Evolutionary conservation across 2,888 invertebrate species (phyloP).

Genomic region (Ommatoiulus sabulosus): DNA sequence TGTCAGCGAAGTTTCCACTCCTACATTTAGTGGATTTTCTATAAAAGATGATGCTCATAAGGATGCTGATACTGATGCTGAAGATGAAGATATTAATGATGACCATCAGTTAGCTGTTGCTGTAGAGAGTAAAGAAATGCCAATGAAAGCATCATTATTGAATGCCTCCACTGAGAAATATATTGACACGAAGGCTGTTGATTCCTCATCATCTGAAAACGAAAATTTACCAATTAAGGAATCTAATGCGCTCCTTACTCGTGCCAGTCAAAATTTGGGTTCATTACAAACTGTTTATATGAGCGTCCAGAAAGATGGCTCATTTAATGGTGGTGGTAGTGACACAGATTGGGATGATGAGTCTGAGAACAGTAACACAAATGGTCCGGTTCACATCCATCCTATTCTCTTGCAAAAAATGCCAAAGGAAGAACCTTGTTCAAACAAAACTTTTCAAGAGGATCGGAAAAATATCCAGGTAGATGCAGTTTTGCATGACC

Average conservation of each 20-base stretch:
- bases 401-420: neutral
- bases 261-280: neutral
- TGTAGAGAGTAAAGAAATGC: neutral
- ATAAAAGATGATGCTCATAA: neutral
- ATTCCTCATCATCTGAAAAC: neutral
- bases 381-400: neutral
- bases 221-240: neutral
- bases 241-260: neutral
- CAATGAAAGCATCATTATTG: neutral
- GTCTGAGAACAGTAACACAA: neutral
- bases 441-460: neutral
- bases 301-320: neutral
- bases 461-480: neutral
- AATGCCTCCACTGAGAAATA: neutral
- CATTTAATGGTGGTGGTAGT: neutral
- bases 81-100: neutral
- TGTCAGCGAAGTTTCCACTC: slow-evolving; percentile 41
- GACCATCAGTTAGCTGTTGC: neutral
- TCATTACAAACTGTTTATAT: slow-evolving; percentile 8
- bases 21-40: neutral
- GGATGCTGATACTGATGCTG: slow-evolving; percentile 49
- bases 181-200: neutral
- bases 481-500: neutral
- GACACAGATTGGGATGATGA: slow-evolving; percentile 31
- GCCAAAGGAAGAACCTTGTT: neutral